Base-by-base conservation (phyloP, 1,140 invertebrate species). In the Tetramorium simillimum region DNA sequence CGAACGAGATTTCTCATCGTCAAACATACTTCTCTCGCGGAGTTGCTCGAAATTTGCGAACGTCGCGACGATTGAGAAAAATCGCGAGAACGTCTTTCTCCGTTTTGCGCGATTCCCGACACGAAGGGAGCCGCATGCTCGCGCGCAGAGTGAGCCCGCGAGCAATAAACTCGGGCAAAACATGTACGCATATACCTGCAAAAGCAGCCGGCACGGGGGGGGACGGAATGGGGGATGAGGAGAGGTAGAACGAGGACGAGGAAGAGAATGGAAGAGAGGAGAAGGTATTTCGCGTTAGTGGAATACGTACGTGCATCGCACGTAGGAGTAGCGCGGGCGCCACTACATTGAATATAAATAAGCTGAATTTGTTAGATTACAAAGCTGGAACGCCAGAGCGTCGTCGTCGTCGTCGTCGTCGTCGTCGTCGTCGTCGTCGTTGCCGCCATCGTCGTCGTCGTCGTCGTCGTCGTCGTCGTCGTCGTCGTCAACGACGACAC, bases 361-460 rank as follows among this genome's bases (percentile, higher is more conserved):
- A 91, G 90, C 85, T 91, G 89, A 91, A 91, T 91, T 91, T 91
- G 90, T 91, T 91, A 88, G 90, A 91, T 91, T 91, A 91, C 90
- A 91, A 91, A 91, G 89, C 88, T 78, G 89, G 88, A 90, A 88
- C 89, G 89, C 75, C 62, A 24, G 84, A 69, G 67, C 65, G 77
- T 65, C 88, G 73, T 76, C 37, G 60, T 28, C 53, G 70, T 75
- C 58, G 60, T 37, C 33, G 43, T 33, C 88, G 72, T 16, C 67
- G 24, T 49, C 37, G n/a, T 7, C 37, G 63, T 24, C 18, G 43
- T 18, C 65, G 51, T 12, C 5, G 62, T 6, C 70, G 78, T n/a
- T n/a, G n/a, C n/a, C n/a, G n/a, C n/a, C n/a, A n/a, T 18, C 65
- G 43, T 7, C 10, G 60, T n/a, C 70, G 78, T 46, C 49, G 86